A percentile compares a stretch with the other conserved stretches of the same genome.
Evolutionary conservation across 53 echinoderm and acorn worm species (phyloP).

Genomic region (Hippasteria phrygiana): DNA sequence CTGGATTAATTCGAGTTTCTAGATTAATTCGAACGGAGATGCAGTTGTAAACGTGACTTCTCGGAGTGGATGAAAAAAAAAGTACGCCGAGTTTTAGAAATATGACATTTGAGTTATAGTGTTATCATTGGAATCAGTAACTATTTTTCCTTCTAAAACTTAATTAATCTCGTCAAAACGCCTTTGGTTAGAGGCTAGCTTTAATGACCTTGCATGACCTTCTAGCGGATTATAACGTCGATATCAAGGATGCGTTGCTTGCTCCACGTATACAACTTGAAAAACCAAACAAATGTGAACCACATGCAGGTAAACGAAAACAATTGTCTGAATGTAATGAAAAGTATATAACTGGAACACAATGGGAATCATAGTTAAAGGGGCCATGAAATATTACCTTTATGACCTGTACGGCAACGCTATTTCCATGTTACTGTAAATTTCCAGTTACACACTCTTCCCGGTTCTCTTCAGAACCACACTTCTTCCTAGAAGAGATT

Average conservation of each 20-base stretch:
- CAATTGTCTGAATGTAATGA: background rate
- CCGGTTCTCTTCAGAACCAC: too few relatives aligned
- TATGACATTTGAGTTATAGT: too few relatives aligned
- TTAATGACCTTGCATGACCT: constrained; percentile 5
- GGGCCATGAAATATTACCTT: too few relatives aligned
- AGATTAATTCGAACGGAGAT: background rate
- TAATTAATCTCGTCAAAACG: too few relatives aligned
- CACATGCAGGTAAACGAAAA: background rate
- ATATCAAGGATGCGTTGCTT: background rate
- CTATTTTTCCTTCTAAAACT: too few relatives aligned
- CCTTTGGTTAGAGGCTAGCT: background rate
- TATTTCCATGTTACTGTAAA: too few relatives aligned
- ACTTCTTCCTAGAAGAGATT: too few relatives aligned
- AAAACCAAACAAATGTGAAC: background rate
- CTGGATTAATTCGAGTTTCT: background rate
- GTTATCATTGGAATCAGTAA: too few relatives aligned
- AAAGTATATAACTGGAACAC: too few relatives aligned
- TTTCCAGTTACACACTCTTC: too few relatives aligned
- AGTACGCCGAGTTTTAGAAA: background rate
- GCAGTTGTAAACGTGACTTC: constrained; percentile 45
- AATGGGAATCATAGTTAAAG: too few relatives aligned
- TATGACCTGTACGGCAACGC: too few relatives aligned
- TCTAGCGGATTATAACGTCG: constrained; percentile 19
- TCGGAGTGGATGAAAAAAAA: background rate
- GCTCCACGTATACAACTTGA: background rate